Conservation (phyloP, 2,888 invertebrate genomes). For the Elmis aenea region DNA sequence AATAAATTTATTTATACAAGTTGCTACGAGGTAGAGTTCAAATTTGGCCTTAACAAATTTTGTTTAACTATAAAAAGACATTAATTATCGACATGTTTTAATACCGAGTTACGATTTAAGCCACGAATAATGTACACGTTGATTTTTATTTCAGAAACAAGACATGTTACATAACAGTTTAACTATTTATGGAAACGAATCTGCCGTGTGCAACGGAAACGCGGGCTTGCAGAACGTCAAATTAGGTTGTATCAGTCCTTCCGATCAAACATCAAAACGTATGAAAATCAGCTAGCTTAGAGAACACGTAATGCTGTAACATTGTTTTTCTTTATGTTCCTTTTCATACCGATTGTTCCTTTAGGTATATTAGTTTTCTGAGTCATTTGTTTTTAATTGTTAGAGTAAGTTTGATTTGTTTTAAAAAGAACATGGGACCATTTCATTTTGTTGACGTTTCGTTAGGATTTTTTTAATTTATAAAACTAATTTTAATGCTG, state of each 20-base stretch:
- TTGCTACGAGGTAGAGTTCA: too few relatives aligned
- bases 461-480: slow-evolving; percentile 13
- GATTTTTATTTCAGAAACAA: slow-evolving; percentile 39
- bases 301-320: slow-evolving; percentile 31
- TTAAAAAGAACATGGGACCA: slow-evolving; percentile 19
- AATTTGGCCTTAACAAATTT: too few relatives aligned
- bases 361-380: slow-evolving; percentile 4
- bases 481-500: slow-evolving; percentile 7
- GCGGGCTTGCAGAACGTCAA: slow-evolving; percentile 28
- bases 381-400: slow-evolving; percentile 12
- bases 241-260: slow-evolving; percentile 41
- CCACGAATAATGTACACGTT: neutral
- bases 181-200: slow-evolving; percentile 38
- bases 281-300: slow-evolving; percentile 48
- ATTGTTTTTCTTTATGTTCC: slow-evolving; percentile 26
- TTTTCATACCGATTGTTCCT: slow-evolving; percentile 9
- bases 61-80: too few relatives aligned
- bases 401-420: slow-evolving; percentile 10
- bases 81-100: too few relatives aligned
- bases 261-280: slow-evolving; percentile 41
- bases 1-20: neutral
- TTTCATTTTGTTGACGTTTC: slow-evolving; percentile 20
- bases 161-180: slow-evolving; percentile 42
- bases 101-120: too few relatives aligned
- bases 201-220: slow-evolving; percentile 34